Base-by-base conservation (phyloP, 2,113 vertebrate genomes). In the Poeciliopsis retropinna region DNA sequence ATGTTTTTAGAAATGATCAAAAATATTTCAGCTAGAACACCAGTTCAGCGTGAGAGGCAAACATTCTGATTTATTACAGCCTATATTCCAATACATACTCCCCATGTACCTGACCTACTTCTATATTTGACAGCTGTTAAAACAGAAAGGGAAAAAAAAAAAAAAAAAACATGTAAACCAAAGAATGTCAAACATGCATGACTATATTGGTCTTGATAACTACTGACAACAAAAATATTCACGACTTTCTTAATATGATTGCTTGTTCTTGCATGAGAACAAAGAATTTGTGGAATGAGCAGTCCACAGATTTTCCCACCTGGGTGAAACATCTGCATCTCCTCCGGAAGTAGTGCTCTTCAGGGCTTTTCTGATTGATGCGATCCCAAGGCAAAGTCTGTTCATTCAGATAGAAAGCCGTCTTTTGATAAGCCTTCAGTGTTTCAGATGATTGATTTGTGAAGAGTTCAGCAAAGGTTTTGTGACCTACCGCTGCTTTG, bases 1-100 rank as follows among this genome's bases (percentile, higher is more conserved):
- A 78, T 62, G 39, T 73, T n/a, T 22, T 11, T 57, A 72, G 54
- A 64, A 57, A 62, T 76, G 61, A 85, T 83, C 29, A 60, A 68
- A 66, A 29, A 64, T 65, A 22, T 73, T 28, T 70, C 47, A 31
- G 9, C 72, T 6, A 70, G 62, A 2, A 28, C 39, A 75, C 28
- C 60, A 10, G 37, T 70, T 39, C 47, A 32, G 15, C 22, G 19
- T 31, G 72, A 22, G 32, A 30, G 54, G 61, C 34, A 8, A 15
- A n/a, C 8, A 64, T 67, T 66, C 11, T 64, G 32, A 13, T 86
- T 75, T 68, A 41, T 51, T 76, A 47, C n/a, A 69, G 28, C 11
- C 25, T 25, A 31, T 62, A 67, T 67, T 66, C 68, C 28, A 68
- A 10, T 47, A 54, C 17, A 60, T 60, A 30, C 44, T n/a, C 29